phyloP scores from a whole-genome alignment of 2,888 invertebrate genomes.

The Synergus japonicus region DNA sequence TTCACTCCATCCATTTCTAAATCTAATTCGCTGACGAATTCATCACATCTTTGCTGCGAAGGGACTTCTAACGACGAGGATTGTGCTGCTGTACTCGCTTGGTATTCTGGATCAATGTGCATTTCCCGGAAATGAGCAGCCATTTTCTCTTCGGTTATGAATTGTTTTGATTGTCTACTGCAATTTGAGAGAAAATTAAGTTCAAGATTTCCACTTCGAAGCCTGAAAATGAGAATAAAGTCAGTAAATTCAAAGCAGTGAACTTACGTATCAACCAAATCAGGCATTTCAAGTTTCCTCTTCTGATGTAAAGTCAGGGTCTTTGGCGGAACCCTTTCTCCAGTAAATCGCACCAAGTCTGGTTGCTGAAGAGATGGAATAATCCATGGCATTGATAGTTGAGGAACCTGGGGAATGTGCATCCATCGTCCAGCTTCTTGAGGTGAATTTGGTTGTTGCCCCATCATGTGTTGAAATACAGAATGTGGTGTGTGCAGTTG shows the following conservation, averaged over 20 bases:
- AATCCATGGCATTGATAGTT: slow-evolving; percentile 73
- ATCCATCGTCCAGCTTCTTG: slow-evolving; percentile 66
- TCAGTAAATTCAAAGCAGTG: too few relatives aligned
- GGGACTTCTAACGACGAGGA: slow-evolving; percentile 63
- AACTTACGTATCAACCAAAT: slow-evolving; percentile 64
- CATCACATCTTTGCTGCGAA: slow-evolving; percentile 42
- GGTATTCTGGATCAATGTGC: slow-evolving; percentile 81
- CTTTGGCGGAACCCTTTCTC: slow-evolving; percentile 58
- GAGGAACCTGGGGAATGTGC: slow-evolving; percentile 65
- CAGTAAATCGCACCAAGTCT: slow-evolving; percentile 70
- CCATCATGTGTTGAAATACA: slow-evolving; percentile 74
- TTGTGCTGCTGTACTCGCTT: slow-evolving; percentile 51
- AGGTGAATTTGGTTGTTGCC: slow-evolving; percentile 63
- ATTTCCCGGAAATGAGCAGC: slow-evolving; percentile 87
- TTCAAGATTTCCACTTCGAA: not conserved
- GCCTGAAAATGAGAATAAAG: too few relatives aligned
- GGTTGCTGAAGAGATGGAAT: slow-evolving; percentile 66
- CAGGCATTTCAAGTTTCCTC: slow-evolving; percentile 67
- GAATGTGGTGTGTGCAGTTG: slow-evolving; percentile 72
- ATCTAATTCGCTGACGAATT: slow-evolving; percentile 44
- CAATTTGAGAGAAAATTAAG: not conserved
- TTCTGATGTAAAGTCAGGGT: slow-evolving; percentile 64
- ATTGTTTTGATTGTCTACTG: slow-evolving; percentile 81
- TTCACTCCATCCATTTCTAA: slow-evolving; percentile 58
- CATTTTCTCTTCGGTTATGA: slow-evolving; percentile 91